phyloP scores from a whole-genome alignment of 2,888 invertebrate species.

The Sussaba pulchella region DNA sequence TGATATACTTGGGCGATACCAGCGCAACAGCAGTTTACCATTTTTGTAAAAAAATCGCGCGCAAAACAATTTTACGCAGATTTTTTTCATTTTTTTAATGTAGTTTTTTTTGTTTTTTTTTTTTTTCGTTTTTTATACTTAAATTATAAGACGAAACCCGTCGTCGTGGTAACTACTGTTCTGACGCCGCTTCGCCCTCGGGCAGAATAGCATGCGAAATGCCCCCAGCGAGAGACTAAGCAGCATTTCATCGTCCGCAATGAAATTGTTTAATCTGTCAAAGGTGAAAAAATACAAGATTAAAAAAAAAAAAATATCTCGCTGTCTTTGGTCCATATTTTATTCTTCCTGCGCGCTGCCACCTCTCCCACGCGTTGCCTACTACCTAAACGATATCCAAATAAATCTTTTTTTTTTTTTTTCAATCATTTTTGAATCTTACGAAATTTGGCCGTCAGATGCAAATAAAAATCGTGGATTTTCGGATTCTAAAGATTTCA shows the following conservation, averaged over 20 bases:
- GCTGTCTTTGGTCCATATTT: background rate
- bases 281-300: slow-evolving; percentile 58
- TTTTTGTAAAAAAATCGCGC: slow-evolving; percentile 21
- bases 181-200: slow-evolving; percentile 27
- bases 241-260: slow-evolving; percentile 50
- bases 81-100: slow-evolving; percentile 9
- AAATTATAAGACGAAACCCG: slow-evolving; percentile 16
- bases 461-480: too few relatives aligned
- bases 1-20: slow-evolving; percentile 42
- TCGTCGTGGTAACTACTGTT: slow-evolving; percentile 8
- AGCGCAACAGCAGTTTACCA: slow-evolving; percentile 12
- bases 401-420: too few relatives aligned
- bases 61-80: slow-evolving; percentile 7
- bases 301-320: slow-evolving; percentile 29
- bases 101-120: slow-evolving; percentile 15
- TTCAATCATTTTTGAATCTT: too few relatives aligned
- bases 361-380: too few relatives aligned
- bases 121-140: background rate
- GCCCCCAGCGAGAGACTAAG: slow-evolving; percentile 27
- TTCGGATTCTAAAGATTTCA: too few relatives aligned
- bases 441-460: too few relatives aligned
- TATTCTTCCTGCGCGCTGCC: background rate
- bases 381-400: too few relatives aligned
- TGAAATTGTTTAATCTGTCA: slow-evolving; percentile 66
- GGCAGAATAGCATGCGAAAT: slow-evolving; percentile 40